Base-by-base conservation (phyloP, 1,140 invertebrate genomes). In the Drosophila punjabiensis region DNA sequence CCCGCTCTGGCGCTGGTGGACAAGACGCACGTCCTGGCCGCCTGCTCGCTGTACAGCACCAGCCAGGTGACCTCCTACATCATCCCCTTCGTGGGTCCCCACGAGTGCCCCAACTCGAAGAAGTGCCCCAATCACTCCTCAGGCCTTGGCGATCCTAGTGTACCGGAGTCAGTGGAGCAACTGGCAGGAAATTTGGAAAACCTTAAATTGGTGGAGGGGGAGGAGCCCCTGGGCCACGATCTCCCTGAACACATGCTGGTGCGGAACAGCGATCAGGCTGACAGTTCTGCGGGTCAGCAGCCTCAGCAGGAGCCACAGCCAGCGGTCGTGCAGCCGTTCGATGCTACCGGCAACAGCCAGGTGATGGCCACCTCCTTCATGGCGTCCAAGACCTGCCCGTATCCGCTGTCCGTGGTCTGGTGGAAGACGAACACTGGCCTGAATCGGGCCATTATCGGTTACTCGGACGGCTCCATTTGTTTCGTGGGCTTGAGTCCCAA, bases 381-480 rank as follows among this genome's bases (percentile, higher is more conserved):
- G 94, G 70, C 94, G 93, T 92, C 93, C 90, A 67, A 94, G 77
- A 92, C 92, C 48, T 94, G 95, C 64, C 94, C 94, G 5, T 95
- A 94, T 81, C 94, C 95, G 7, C 93, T 94, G 74, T 94, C 93
- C 47, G 81, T 96, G 45, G 94, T 95, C 3, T 97, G 96, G 96
- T 97, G 96, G 96, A 95, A 96, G 88, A 96, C 96, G 30, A 90
- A 95, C 32, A 93, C 94, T 53, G 92, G 84, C 5, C 48, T 93
- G 7, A 94, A 94, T 71, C 94, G 94, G 62, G 96, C 95, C 35
- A 94, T 97, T 45, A 94, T 97, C 71, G 96, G 96, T 32, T 96
- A 95, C 61, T 96, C 96, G 81, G 94, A 95, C 79, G 96, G 96
- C 24, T 95, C 96, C 70, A 94, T 97, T 75, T 94, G 95, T 52